Evolutionary conservation across 2,113 vertebrate species (phyloP).

Genomic region (Gopherus flavomarginatus): DNA sequence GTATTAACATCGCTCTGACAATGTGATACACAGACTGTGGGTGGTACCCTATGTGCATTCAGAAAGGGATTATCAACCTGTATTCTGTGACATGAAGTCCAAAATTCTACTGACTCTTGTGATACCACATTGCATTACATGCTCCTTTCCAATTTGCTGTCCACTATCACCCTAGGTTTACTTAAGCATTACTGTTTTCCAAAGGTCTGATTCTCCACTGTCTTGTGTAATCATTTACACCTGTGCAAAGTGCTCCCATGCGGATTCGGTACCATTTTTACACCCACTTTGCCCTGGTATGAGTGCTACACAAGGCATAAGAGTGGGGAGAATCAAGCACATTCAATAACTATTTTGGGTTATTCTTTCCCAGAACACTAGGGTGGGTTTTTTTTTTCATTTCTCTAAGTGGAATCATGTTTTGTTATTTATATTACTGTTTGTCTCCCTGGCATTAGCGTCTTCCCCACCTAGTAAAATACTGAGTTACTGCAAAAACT

Average conservation of each 20-base stretch:
- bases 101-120: background rate
- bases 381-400: background rate
- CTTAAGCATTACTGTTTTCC: background rate
- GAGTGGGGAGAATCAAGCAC: background rate
- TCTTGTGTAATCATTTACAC: background rate
- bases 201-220: background rate
- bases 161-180: background rate
- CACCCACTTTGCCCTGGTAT: background rate
- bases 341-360: background rate
- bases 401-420: background rate
- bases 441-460: background rate
- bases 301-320: background rate
- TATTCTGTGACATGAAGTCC: background rate
- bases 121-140: accelerated
- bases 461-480: background rate
- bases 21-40: background rate
- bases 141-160: background rate
- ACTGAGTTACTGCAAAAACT: background rate
- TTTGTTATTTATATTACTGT: background rate
- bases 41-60: background rate
- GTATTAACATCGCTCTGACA: background rate
- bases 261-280: background rate
- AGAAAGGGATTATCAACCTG: background rate
- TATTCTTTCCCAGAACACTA: background rate
- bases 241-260: background rate